Conservation (phyloP, 2,113 vertebrate species). For the Percina caprodes region DNA sequence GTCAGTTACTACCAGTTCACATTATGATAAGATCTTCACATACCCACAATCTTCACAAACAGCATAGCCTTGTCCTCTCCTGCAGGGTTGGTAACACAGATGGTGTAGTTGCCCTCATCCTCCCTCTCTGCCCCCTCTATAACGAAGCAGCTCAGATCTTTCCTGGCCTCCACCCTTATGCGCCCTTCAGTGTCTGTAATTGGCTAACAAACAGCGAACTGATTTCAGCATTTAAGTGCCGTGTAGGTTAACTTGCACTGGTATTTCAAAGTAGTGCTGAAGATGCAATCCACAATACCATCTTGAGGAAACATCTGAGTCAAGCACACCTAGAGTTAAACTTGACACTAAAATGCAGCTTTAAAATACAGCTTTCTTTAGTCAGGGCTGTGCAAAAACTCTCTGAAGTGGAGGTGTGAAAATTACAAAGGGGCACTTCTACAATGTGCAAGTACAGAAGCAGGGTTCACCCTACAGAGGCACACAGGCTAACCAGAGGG, state of each 20-base stretch:
- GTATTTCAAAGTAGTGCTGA: not conserved
- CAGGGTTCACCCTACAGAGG: not conserved
- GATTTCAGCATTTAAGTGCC: not conserved
- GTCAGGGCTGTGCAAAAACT: not conserved
- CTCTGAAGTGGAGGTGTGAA: not conserved
- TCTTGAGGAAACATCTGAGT: not conserved
- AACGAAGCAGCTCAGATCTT: slow-evolving; percentile 87
- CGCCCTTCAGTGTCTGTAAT: slow-evolving; percentile 82
- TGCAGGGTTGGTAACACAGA: slow-evolving; percentile 87
- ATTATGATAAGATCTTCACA: slow-evolving; percentile 29
- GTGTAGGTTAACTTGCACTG: not conserved
- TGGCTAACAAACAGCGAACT: slow-evolving; percentile 69
- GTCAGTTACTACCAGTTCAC: not conserved
- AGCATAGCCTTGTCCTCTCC: slow-evolving; percentile 90
- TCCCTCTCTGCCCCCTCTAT: slow-evolving; percentile 89
- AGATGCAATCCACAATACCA: not conserved
- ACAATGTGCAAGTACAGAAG: not conserved
- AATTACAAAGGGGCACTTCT: not conserved
- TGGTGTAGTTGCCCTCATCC: slow-evolving; percentile 89
- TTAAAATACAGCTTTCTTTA: not conserved
- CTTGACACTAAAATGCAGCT: not conserved
- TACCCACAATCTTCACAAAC: slow-evolving; percentile 89
- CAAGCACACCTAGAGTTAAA: not conserved
- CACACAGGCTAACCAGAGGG: not conserved
- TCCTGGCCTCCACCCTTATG: slow-evolving; percentile 81